Percentiles rank a stretch among this genome's conserved stretches.
Conservation (phyloP, 2,888 invertebrate genomes). For the Papilio demoleus region DNA sequence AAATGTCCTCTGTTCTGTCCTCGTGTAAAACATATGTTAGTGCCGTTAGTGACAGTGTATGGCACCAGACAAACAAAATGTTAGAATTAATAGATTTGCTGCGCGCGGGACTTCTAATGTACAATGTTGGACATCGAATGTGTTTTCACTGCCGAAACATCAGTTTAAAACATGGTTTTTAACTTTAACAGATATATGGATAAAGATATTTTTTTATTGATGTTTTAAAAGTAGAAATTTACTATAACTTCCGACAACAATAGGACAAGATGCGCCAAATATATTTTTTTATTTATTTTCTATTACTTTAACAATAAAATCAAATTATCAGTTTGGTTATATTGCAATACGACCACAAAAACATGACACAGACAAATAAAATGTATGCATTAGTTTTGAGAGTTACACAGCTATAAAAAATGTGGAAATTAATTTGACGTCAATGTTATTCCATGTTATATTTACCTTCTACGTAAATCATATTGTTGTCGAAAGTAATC, state of each 20-base stretch:
- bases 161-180: not conserved
- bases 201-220: not conserved
- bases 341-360: too few species aligned
- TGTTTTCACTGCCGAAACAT: not conserved
- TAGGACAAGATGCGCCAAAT: constrained; percentile 66
- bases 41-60: constrained; percentile 40
- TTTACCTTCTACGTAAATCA: too few species aligned
- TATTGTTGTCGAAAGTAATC: constrained; percentile 57
- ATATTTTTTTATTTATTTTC: not conserved
- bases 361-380: not conserved
- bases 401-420: not conserved
- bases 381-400: too few species aligned
- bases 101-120: constrained; percentile 28
- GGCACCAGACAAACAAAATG: constrained; percentile 31
- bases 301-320: too few species aligned
- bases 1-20: not conserved
- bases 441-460: too few species aligned
- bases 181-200: not conserved
- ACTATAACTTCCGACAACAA: constrained; percentile 55
- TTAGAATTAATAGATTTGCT: constrained; percentile 29
- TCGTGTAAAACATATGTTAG: not conserved
- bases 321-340: too few species aligned
- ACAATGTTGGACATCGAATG: constrained; percentile 33
- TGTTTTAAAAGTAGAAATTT: not conserved
- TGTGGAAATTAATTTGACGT: too few species aligned